Base-by-base conservation (phyloP, 2,797 vertebrate genomes). In the Rhincodon typus region DNA sequence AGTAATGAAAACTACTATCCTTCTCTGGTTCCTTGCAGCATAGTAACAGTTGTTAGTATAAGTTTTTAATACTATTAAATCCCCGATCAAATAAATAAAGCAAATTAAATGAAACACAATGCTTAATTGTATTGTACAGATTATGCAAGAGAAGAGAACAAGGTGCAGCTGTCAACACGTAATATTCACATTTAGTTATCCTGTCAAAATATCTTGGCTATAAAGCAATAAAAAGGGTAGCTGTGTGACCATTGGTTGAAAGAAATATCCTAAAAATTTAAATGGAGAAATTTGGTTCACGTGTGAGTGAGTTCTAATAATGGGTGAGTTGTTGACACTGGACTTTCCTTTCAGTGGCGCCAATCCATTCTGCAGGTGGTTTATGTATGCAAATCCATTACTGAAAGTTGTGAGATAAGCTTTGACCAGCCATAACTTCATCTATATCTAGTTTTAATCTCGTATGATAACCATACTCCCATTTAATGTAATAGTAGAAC, bases 371-470 rank as follows among this genome's bases (percentile, higher is more conserved):
- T 84, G 38, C 38, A 46, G 82, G 46, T 42, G 38, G 38, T 84
- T 84, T 84, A 84, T 84, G 38, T 19, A 84, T 8, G 21, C 38
- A 21, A 38, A 46, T 84, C 82, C 82, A 84, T 84, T 84, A 46
- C 38, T 84, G 46, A 84, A 84, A 84, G 42, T 46, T 42, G 46
- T 84, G 82, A 46, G 38, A 10, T 10, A 46, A 84, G 82, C 82
- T 84, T 84, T 84, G 42, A 84, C 5, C 42, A 84, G 82, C 82
- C 82, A 46, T 46, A 84, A 46, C 42, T 84, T 46, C 21, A 84
- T 84, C 82, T 46, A 25, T 46, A 84, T 84, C 82, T 84, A 84
- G 21, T 46, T 84, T 84, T 84, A 84, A 84, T 84, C 82, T 84
- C 46, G 6, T 46, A 23, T 21, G 38, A 46, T 46, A 84, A 84